Conservation (phyloP, 2,888 invertebrate species). For the Ennomos quercinarius region DNA sequence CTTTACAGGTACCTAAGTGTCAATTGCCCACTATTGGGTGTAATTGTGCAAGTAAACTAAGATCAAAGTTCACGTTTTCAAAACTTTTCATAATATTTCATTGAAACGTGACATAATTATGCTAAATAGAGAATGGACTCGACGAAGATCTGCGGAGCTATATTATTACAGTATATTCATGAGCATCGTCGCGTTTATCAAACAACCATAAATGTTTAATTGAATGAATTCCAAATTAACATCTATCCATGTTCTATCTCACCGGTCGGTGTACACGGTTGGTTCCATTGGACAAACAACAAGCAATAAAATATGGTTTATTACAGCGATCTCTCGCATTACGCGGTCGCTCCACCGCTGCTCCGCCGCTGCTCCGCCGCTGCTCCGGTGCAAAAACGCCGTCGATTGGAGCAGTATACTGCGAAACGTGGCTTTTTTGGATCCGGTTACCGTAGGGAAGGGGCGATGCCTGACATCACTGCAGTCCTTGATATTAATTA, state of each 20-base stretch:
- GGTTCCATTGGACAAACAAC: slow-evolving; percentile 15
- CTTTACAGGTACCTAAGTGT: too few relatives aligned
- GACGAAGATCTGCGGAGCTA: background rate
- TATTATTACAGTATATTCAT: too few relatives aligned
- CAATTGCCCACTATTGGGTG: too few relatives aligned
- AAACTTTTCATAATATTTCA: too few relatives aligned
- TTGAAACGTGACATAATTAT: too few relatives aligned
- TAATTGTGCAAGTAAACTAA: too few relatives aligned
- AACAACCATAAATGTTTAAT: slow-evolving; percentile 4
- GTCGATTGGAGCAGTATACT: slow-evolving; percentile 18
- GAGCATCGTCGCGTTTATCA: background rate
- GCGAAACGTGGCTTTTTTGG: slow-evolving; percentile 34
- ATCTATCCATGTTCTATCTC: background rate
- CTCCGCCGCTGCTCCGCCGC: background rate
- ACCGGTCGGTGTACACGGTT: background rate
- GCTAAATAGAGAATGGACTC: background rate
- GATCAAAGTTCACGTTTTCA: too few relatives aligned
- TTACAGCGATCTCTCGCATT: slow-evolving; percentile 5
- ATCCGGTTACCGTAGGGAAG: slow-evolving; percentile 32
- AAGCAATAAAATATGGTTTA: slow-evolving; percentile 24
- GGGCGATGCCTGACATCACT: background rate
- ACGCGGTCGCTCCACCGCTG: background rate
- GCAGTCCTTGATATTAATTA: background rate
- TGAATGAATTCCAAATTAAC: slow-evolving; percentile 6
- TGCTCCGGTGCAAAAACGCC: slow-evolving; percentile 19